phyloP scores from a whole-genome alignment of 2,888 invertebrate species.

The Hypena proboscidalis region DNA sequence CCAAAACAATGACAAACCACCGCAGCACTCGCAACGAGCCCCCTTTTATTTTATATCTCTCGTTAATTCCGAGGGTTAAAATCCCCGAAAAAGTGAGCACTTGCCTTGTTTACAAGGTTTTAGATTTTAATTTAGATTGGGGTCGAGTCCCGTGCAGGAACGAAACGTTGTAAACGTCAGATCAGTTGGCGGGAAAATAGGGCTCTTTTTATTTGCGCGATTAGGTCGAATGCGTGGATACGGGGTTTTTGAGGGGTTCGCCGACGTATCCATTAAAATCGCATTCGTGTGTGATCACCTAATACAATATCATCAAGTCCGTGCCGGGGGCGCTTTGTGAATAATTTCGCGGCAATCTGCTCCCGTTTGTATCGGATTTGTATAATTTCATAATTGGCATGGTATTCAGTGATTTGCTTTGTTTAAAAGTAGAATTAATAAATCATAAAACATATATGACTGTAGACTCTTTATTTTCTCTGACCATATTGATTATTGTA shows the following conservation, averaged over 20 bases:
- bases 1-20: constrained; percentile 60
- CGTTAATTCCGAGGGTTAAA: constrained; percentile 85
- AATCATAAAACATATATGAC: no score
- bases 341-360: constrained; percentile 85
- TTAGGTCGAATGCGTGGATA: constrained; percentile 52
- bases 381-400: constrained; percentile 69
- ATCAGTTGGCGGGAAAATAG: constrained; percentile 49
- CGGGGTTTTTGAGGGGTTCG: constrained; percentile 54
- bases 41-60: constrained; percentile 73
- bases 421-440: constrained; percentile 4
- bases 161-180: constrained; percentile 66
- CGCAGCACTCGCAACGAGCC: constrained; percentile 54
- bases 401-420: constrained; percentile 40
- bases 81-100: constrained; percentile 86
- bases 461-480: no score
- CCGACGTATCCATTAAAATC: constrained; percentile 81
- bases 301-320: constrained; percentile 86
- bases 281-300: constrained; percentile 86
- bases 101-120: constrained; percentile 87
- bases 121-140: constrained; percentile 87
- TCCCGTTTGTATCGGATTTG: constrained; percentile 75
- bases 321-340: constrained; percentile 78
- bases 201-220: constrained; percentile 47
- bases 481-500: no score
- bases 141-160: constrained; percentile 56